Percentiles rank a stretch among this genome's conserved stretches.
phyloP scores from a whole-genome alignment of 1,140 invertebrate genomes.

The Dolichoris vasculosae region DNA sequence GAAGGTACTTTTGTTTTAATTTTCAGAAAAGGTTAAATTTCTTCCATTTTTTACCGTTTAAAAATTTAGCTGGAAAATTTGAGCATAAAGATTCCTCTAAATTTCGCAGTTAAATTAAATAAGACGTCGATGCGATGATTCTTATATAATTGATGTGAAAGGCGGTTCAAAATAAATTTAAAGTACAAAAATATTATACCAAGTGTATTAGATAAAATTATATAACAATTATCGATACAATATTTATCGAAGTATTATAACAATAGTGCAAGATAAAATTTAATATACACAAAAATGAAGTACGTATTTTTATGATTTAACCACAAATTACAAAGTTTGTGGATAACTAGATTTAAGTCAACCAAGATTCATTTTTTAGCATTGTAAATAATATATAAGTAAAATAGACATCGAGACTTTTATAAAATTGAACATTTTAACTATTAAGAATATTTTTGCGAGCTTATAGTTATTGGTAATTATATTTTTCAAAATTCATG shows the following conservation, averaged over 20 bases:
- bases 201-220: neutral
- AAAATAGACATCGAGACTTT: no score
- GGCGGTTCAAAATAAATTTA: neutral
- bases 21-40: neutral
- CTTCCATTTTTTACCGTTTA: neutral
- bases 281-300: no score
- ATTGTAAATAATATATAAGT: neutral
- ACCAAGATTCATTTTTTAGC: neutral
- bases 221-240: neutral
- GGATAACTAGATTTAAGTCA: no score
- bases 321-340: no score
- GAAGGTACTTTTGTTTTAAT: neutral
- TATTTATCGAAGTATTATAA: neutral
- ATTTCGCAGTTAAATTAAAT: neutral
- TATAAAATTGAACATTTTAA: no score
- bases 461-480: no score
- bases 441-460: no score
- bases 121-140: neutral
- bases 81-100: neutral
- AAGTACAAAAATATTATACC: conserved; percentile 6
- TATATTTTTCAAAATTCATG: no score
- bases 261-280: neutral
- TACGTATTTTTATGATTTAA: no score
- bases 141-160: neutral
- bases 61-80: neutral